Evolutionary conservation across 2,888 invertebrate genomes (phyloP), one percentile per base, ranked within the genome.

Genomic region (Bellardia bayeri): DNA sequence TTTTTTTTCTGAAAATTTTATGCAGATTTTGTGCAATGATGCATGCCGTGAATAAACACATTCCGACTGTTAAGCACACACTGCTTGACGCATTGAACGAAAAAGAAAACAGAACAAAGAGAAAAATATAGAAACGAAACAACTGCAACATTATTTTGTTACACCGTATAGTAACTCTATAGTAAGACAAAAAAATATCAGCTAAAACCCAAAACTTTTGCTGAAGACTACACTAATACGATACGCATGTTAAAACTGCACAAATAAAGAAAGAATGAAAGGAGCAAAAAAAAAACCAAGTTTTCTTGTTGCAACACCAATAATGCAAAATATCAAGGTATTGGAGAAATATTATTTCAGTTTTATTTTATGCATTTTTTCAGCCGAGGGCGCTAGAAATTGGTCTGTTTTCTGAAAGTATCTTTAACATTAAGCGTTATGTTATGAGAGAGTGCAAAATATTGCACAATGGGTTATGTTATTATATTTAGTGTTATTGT

Each of bases 361-460:
- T 8, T 56, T 68, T 90, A 89, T 89, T 90, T 68, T 56, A 76
- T 45, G 11, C 13, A 13, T 90, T 89, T 89, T 85, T 90, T 89
- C 86, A 90, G 91, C 91, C 91, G 90, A 90, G 90, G 91, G 91
- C 91, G 91, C 91, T 91, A 91, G 90, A 91, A 91, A 91, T 91
- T 89, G 90, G 74, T 85, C 80, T 89, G 87, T 86, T 87, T 85
- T 80, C 68, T 86, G 63, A 81, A 75, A 75, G 80, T 71, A 45
- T 69, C 63, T 76, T 81, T 30, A 69, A 23, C 37, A 69, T 23
- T 51, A 80, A 63, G 74, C 33, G n/a, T 45, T 45, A 42, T 68
- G 63, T 33, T 23, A 23, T 3, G 2, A 40, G 49, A 42, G 14
- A 40, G 37, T 6, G 37, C 4, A 6, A 37, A 6, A 37, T 37